phyloP scores from a whole-genome alignment of 2,113 vertebrate genomes.

The Chloebia gouldiae region DNA sequence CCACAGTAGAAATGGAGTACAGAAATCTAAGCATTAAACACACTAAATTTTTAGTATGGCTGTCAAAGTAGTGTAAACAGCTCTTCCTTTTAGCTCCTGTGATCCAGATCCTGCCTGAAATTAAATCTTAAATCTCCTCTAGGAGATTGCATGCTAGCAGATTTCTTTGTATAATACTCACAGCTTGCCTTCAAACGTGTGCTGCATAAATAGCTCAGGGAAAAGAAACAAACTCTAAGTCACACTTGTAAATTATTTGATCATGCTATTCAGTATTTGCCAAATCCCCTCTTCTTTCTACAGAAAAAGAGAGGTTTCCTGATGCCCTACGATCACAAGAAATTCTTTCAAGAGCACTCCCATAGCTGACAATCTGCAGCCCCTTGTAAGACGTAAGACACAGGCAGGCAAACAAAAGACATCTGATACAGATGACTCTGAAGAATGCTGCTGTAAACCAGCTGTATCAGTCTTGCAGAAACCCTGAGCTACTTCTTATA shows the following conservation, averaged over 20 bases:
- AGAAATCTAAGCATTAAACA: background rate
- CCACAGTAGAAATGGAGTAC: background rate
- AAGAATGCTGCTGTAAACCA: background rate
- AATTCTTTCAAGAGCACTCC: background rate
- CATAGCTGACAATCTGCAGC: background rate
- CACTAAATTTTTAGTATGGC: background rate
- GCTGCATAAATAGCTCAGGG: constrained; percentile 39
- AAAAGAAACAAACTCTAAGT: constrained; percentile 18
- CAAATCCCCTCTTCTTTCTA: background rate
- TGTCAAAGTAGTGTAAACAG: background rate
- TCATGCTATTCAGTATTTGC: background rate
- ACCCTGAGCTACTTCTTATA: background rate
- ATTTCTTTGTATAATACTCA: constrained; percentile 17
- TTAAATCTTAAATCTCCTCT: background rate
- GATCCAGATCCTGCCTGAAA: constrained; percentile 1
- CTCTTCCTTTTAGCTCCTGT: background rate
- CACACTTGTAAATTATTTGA: background rate
- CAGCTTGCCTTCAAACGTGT: constrained; percentile 1
- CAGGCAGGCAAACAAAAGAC: background rate
- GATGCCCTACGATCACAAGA: background rate
- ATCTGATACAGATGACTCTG: background rate
- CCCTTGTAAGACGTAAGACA: background rate
- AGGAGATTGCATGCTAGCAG: background rate
- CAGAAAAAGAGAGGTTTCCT: background rate
- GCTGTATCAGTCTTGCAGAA: background rate